A percentile compares a stretch with the other conserved stretches of the same genome.
Evolutionary conservation across 2,113 vertebrate species (phyloP).

Genomic region (Okapia johnstoni): DNA sequence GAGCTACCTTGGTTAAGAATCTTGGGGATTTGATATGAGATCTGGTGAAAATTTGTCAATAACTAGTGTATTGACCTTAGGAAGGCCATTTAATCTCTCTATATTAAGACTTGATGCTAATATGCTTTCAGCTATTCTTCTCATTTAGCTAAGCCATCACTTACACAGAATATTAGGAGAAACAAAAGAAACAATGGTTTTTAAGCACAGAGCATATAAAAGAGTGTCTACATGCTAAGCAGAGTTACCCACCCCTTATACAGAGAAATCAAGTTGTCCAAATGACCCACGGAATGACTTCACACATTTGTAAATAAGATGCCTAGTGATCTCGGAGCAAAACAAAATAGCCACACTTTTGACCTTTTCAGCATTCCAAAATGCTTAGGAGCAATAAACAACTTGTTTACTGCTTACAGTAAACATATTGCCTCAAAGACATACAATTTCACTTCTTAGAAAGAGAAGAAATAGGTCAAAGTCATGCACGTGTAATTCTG

Average conservation of each 20-base stretch:
- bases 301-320: background rate
- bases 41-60: background rate
- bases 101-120: background rate
- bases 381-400: background rate
- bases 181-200: background rate
- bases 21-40: background rate
- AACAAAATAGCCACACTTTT: background rate
- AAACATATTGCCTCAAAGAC: background rate
- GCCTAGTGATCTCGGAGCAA: background rate
- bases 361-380: background rate
- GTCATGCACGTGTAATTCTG: rapidly evolving
- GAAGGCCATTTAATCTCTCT: background rate
- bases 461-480: background rate
- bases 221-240: background rate
- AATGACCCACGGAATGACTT: rapidly evolving
- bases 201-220: background rate
- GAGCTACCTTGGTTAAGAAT: background rate
- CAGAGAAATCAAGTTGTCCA: too few species aligned
- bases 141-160: background rate
- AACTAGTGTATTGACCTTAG: background rate
- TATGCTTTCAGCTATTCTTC: background rate
- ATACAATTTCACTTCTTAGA: background rate
- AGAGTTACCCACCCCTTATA: background rate
- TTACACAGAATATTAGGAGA: background rate
- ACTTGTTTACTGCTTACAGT: background rate